phyloP scores from a whole-genome alignment of 2,797 vertebrate species.

The Buceros bicornis region DNA sequence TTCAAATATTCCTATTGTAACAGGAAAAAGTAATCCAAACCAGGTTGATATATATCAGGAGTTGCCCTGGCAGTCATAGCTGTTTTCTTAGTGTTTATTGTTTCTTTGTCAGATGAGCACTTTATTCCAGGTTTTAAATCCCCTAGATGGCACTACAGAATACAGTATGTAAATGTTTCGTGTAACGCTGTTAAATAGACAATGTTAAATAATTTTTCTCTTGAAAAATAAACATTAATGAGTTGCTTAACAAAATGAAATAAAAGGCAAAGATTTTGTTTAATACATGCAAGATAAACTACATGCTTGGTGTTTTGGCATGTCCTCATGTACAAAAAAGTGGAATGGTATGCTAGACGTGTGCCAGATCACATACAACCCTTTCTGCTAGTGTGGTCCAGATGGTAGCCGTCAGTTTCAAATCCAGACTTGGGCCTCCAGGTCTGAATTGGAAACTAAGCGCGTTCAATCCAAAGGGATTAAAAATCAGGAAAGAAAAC shows the following conservation, averaged over 20 bases:
- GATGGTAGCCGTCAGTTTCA: slow-evolving; percentile 68
- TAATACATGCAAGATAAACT: slow-evolving; percentile 34
- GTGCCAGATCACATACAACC: slow-evolving; percentile 39
- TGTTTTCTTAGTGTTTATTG: slow-evolving; percentile 42
- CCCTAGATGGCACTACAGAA: slow-evolving; percentile 86
- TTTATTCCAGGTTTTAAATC: slow-evolving; percentile 64
- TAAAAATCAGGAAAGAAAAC: slow-evolving; percentile 53
- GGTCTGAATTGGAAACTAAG: slow-evolving; percentile 66
- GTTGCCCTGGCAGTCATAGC: slow-evolving; percentile 11
- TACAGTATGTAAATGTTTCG: slow-evolving; percentile 72
- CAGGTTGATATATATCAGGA: slow-evolving; percentile 13
- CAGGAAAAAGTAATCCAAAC: slow-evolving; percentile 39
- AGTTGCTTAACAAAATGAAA: slow-evolving; percentile 54
- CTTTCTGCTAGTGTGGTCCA: slow-evolving; percentile 53
- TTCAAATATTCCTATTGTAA: slow-evolving; percentile 42
- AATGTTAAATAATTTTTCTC: slow-evolving; percentile 58
- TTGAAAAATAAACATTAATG: slow-evolving; percentile 65
- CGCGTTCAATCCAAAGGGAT: slow-evolving; percentile 41
- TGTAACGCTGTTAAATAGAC: slow-evolving; percentile 57
- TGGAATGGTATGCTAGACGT: not conserved
- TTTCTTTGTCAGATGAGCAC: slow-evolving; percentile 20
- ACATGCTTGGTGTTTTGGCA: slow-evolving; percentile 28
- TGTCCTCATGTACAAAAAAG: not conserved
- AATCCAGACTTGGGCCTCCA: slow-evolving; percentile 43
- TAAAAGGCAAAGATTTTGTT: not conserved